Base-by-base conservation (phyloP, 1,140 invertebrate species). In the Drosophila sucinea region DNA sequence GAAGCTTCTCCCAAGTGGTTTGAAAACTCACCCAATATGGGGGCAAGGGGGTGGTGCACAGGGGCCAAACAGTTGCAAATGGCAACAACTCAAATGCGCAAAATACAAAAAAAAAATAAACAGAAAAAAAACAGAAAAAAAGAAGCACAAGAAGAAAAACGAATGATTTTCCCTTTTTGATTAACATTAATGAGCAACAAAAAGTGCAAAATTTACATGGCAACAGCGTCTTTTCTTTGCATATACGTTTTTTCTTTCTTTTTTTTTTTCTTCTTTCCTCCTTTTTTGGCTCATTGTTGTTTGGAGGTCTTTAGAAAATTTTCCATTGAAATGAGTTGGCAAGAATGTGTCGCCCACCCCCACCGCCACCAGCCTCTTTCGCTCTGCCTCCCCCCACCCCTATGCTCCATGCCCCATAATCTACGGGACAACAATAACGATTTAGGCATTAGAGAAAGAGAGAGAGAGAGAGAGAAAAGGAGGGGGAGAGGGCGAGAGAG, bases 151-250 rank as follows among this genome's bases (percentile, higher is more conserved):
- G 17, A 51, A 51, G 3, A 51, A 75, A 70, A 38, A 61, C 56
- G 56, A 60, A 62, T 67, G 79, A 75, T 72, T 75, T 68, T 81
- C 74, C 79, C 79, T 72, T 77, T 86, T 87, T 89, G 76, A 83
- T 73, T 77, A 87, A 72, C 83, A 86, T 87, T 86, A 86, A 87
- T 87, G 84, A 87, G 73, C 84, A 81, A 83, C 79, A 83, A 89
- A 87, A 89, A 82, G 79, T 89, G 80, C 84, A 89, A 83, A 83
- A 89, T 83, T 71, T 87, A 74, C 83, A 89, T 87, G 77, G 83
- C 83, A 87, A 87, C 79, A 60, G 41, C 56, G 47, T 57, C 71
- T 60, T 62, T 62, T 61, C 40, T 38, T 64, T 47, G 27, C 41
- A 35, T 35, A 7, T 56, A 47, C 17, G 44, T 47, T 25, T 25